Conservation (phyloP, 2,888 invertebrate species). For the Drosophila subquinaria region DNA sequence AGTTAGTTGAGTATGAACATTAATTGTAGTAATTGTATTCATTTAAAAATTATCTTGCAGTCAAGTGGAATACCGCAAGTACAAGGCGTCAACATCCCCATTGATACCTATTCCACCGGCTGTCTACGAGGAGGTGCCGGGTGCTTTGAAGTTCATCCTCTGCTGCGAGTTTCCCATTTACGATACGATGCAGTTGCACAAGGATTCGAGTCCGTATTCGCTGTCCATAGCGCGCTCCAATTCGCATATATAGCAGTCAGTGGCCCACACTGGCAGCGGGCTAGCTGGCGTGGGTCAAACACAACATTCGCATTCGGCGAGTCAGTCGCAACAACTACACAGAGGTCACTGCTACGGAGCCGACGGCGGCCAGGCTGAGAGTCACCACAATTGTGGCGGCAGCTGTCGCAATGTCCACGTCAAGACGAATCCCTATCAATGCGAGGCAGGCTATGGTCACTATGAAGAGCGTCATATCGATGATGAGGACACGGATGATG, state of each 20-base stretch:
- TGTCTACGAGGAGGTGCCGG: conserved; percentile 94
- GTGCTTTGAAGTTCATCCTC: conserved; percentile 92
- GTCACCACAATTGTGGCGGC: conserved; percentile 82
- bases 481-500: conserved; percentile 83
- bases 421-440: conserved; percentile 84
- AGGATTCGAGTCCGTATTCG: conserved; percentile 84
- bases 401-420: conserved; percentile 83
- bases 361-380: conserved; percentile 82
- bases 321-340: conserved; percentile 69
- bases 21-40: background rate
- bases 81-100: conserved; percentile 95
- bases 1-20: conserved; percentile 87
- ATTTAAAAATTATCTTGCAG: conserved; percentile 84
- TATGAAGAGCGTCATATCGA: conserved; percentile 64
- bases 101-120: conserved; percentile 95
- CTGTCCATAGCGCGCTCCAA: conserved; percentile 85
- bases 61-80: conserved; percentile 93
- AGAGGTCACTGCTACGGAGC: conserved; percentile 83
- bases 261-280: conserved; percentile 83
- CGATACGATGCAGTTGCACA: conserved; percentile 88
- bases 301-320: conserved; percentile 45
- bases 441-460: conserved; percentile 83
- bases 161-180: conserved; percentile 97
- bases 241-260: conserved; percentile 86
- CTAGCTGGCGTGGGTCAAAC: conserved; percentile 77